Evolutionary conservation across 2,113 vertebrate species (phyloP), one percentile per base, ranked within the genome.

Genomic region (Mobula hypostoma): DNA sequence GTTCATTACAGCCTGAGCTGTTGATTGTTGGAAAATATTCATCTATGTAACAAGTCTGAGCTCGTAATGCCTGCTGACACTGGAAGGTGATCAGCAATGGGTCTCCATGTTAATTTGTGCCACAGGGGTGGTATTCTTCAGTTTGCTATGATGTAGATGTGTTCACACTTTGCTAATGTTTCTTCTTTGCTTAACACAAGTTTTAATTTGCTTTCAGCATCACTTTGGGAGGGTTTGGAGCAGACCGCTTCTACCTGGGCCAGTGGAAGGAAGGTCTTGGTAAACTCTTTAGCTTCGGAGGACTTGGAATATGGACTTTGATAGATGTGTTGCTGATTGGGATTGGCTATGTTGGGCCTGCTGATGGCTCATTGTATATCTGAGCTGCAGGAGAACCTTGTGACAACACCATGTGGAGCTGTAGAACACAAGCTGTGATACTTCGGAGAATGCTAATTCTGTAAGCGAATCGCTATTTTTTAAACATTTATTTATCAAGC

Each of bases 201-300:
- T 93, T 95, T 94, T 0, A 94, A 80, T n/a, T 95, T 94, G 56
- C 27, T 90, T 90, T 7, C 79, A 99, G 99, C 96, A 98, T 99
- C 94, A 99, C 98, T 0, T 97, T 99, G 0, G 99, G 99, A 0
- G 99, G 99, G 63, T 99, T 99, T 94, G 99, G 99, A 14, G 99
- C 99, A 0, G 99, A 99, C 94, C 98, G 99, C 7, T 99, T 99
- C 97, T 99, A 99, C 95, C 96, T 99, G 96, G 99, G 99, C 94
- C 99, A 99, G 96, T 99, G 99, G 99, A 96, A 98, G 63, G 99
- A 99, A 92, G 99, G 99, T 94, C 97, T 99, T 1, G 99, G 99
- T 95, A 99, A 99, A 94, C 98, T 99, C 95, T 99, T 99, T 97
- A 99, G 99, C 96, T 99, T 99, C 58, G 99, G 99, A 17, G 99